Evolutionary conservation across 2,888 invertebrate species (phyloP).

Genomic region (Protonemura montana): DNA sequence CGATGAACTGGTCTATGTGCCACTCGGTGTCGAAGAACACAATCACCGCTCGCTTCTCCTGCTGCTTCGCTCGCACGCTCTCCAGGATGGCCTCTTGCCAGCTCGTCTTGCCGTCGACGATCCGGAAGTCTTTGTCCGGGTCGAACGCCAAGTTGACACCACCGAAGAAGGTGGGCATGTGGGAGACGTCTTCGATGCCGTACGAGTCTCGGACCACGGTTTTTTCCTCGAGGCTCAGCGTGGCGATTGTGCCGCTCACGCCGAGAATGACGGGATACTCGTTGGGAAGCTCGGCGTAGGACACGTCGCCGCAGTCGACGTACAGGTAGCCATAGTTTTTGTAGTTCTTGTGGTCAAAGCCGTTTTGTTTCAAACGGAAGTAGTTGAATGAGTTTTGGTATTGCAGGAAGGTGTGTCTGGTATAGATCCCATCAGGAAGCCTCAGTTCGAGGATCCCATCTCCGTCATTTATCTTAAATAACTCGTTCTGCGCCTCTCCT

Average conservation of each 20-base stretch:
- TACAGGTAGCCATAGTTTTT: slow-evolving; percentile 8
- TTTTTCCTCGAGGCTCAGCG: neutral
- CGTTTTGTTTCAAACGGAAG: neutral
- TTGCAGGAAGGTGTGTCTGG: neutral
- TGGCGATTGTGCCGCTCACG: neutral
- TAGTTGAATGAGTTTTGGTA: neutral
- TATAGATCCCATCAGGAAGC: neutral
- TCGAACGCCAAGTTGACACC: neutral
- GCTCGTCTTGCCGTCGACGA: neutral
- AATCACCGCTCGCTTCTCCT: neutral
- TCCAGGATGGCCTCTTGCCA: neutral
- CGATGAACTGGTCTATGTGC: neutral
- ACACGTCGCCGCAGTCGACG: neutral
- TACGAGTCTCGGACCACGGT: neutral
- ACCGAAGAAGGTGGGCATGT: slow-evolving; percentile 7
- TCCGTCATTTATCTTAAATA: neutral
- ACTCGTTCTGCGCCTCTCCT: neutral
- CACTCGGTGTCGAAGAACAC: slow-evolving; percentile 7
- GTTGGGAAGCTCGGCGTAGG: slow-evolving; percentile 2
- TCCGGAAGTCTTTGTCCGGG: neutral
- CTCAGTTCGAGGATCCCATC: neutral
- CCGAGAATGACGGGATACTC: neutral
- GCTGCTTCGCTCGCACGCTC: neutral
- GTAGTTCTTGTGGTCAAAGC: neutral
- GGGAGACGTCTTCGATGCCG: slow-evolving; percentile 8